phyloP scores from a whole-genome alignment of 1,140 invertebrate genomes.

The Laodelphax striatellus region DNA sequence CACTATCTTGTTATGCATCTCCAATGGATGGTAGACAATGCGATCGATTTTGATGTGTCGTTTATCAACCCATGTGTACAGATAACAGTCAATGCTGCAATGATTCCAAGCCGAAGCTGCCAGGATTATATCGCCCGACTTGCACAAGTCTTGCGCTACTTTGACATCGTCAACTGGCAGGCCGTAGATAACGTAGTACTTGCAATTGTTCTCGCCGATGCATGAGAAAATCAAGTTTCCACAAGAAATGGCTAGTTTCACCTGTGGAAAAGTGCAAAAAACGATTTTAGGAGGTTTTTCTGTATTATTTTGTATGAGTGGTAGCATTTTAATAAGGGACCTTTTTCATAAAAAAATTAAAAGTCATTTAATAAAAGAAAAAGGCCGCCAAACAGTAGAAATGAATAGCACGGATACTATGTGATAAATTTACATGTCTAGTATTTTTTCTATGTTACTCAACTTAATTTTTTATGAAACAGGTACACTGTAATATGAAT shows the following conservation, averaged over 20 bases:
- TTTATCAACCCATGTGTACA: neutral
- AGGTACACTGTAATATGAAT: too few relatives aligned
- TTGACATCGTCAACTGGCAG: constrained; percentile 49
- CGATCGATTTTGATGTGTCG: neutral
- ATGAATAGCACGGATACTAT: too few relatives aligned
- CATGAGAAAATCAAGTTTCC: constrained; percentile 43
- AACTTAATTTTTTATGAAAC: too few relatives aligned
- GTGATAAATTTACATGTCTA: too few relatives aligned
- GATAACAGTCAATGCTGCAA: constrained; percentile 6
- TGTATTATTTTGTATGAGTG: too few relatives aligned
- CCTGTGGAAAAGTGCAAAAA: constrained; percentile 25
- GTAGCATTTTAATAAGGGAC: too few relatives aligned
- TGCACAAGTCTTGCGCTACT: constrained; percentile 18
- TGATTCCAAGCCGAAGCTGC: constrained; percentile 7
- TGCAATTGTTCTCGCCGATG: constrained; percentile 37
- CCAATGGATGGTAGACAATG: neutral
- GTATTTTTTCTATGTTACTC: too few relatives aligned
- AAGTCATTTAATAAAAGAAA: too few relatives aligned
- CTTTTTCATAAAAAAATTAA: too few relatives aligned
- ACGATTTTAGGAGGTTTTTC: too few relatives aligned
- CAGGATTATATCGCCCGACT: constrained; percentile 14
- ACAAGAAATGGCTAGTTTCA: constrained; percentile 49
- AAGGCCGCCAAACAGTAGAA: too few relatives aligned
- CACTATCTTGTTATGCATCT: too few relatives aligned
- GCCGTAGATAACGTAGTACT: constrained; percentile 45